A percentile compares a stretch with the other conserved stretches of the same genome.
Evolutionary conservation across 1,140 invertebrate species (phyloP).

Genomic region (Rhyzopertha dominica): DNA sequence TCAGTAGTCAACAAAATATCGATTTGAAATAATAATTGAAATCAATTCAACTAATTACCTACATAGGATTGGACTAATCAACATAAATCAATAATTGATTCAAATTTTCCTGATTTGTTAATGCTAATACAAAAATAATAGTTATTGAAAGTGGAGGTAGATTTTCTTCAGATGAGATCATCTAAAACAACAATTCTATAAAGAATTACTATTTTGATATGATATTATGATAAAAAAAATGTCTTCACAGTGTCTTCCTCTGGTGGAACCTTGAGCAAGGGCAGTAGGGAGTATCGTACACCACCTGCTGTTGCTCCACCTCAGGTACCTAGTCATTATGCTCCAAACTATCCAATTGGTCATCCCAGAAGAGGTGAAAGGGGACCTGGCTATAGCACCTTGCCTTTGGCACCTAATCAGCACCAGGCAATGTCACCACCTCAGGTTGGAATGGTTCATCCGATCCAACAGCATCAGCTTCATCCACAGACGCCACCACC

Average conservation of each 20-base stretch:
- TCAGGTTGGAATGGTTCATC: slow-evolving; percentile 65
- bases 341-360: slow-evolving; percentile 85
- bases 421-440: slow-evolving; percentile 53
- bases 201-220: slow-evolving; percentile 2
- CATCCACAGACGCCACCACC: slow-evolving; percentile 63
- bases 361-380: slow-evolving; percentile 65
- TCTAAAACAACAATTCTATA: no score
- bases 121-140: no score
- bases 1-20: no score
- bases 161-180: no score
- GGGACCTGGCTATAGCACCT: slow-evolving; percentile 79
- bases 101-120: no score
- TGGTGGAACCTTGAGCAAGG: slow-evolving; percentile 43
- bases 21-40: no score
- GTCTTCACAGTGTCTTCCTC: slow-evolving; percentile 36
- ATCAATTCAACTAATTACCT: no score
- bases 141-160: no score
- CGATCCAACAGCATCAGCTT: slow-evolving; percentile 57
- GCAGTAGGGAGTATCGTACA: slow-evolving; percentile 77
- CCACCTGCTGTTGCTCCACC: slow-evolving; percentile 92
- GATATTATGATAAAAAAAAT: slow-evolving; percentile 4
- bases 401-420: slow-evolving; percentile 56
- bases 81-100: no score
- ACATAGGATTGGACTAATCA: no score
- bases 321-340: slow-evolving; percentile 90